phyloP scores from a whole-genome alignment of 2,797 vertebrate genomes.

The Ctenopoma multispine region DNA sequence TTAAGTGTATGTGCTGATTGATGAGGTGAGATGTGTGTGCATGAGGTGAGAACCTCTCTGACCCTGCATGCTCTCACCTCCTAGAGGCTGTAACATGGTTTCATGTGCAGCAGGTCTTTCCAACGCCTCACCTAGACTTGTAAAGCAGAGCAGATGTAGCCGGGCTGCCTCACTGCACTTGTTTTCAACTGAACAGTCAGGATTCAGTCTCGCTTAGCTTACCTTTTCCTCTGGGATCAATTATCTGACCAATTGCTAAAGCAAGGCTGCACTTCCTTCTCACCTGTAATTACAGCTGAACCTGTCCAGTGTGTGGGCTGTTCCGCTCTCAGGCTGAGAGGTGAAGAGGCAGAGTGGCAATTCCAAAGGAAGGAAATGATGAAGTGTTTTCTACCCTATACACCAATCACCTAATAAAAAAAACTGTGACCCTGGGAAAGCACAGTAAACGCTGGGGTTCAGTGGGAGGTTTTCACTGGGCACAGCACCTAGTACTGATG shows the following conservation, averaged over 20 bases:
- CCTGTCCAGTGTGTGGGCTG: conserved; percentile 46
- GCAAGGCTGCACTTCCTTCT: conserved; percentile 38
- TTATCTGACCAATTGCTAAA: conserved; percentile 47
- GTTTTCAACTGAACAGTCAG: conserved; percentile 38
- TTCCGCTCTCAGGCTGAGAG: conserved; percentile 9
- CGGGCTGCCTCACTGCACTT: conserved; percentile 38
- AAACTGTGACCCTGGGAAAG: conserved; percentile 68
- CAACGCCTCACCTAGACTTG: conserved; percentile 56
- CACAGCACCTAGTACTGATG: conserved; percentile 8
- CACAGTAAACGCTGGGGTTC: conserved; percentile 53
- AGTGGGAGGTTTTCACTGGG: conserved; percentile 43
- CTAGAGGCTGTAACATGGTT: conserved; percentile 44
- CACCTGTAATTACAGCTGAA: conserved; percentile 62
- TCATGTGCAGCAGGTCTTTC: conserved; percentile 56
- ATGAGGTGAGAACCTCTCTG: conserved; percentile 57
- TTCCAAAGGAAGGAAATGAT: conserved; percentile 66
- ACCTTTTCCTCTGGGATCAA: conserved; percentile 47
- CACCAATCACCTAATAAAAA: conserved; percentile 72
- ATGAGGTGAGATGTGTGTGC: conserved; percentile 78
- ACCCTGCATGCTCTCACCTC: conserved; percentile 68
- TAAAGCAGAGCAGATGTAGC: conserved; percentile 58
- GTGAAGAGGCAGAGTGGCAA: conserved; percentile 37
- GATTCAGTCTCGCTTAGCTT: conserved; percentile 33
- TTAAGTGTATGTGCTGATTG: conserved; percentile 65
- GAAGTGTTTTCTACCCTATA: conserved; percentile 61